Base-by-base conservation (phyloP, 1,140 invertebrate species). In the Aphelinus atriplicis region DNA sequence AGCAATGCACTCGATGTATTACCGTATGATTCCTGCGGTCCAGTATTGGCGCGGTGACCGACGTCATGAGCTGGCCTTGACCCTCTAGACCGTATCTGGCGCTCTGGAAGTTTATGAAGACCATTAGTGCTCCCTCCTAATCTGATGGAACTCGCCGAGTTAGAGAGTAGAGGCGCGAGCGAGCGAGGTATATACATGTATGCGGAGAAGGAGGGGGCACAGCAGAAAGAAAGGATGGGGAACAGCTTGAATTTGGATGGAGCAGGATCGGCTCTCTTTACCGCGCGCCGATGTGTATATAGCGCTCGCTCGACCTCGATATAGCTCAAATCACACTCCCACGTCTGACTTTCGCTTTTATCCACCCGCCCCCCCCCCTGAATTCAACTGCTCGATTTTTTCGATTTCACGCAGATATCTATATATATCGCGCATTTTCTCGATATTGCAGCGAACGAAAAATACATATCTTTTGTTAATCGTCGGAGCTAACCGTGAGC, bases 41-140 rank as follows among this genome's bases (percentile, higher is more conserved):
- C 89, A 96, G 96, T 74, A 98, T 96, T 46, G 96, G 96, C 67
- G 95, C 94, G 60, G 95, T 94, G 45, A 98, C 95, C 73, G 96
- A 95, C 26, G 95, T 96, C 91, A 96, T 96, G 61, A 97, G 86
- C 77, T 95, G 93, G 42, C 92, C 92, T 82, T 92, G 90, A 71
- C 91, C 91, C 79, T 94, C 92, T 77, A 91, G 90, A 43, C 91
- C 91, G 10, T 92, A 89, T 78, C 90, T 92, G 81, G 90, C 91
- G 73, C 90, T 91, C 93, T 92, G 79, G 63, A 89, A 76, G 58
- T 76, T 75, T 60, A 71, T 75, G 60, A 71, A 75, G 60, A 51
- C n/a, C 51, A 75, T 75, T 75, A 71, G 53, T 47, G 3, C 26
- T 9, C 63, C 9, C 7, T 63, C 63, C 57, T 66, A 60, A 75